A percentile compares a stretch with the other conserved stretches of the same genome.
Conservation (phyloP, 2,888 invertebrate species). For the Nomada flava region DNA sequence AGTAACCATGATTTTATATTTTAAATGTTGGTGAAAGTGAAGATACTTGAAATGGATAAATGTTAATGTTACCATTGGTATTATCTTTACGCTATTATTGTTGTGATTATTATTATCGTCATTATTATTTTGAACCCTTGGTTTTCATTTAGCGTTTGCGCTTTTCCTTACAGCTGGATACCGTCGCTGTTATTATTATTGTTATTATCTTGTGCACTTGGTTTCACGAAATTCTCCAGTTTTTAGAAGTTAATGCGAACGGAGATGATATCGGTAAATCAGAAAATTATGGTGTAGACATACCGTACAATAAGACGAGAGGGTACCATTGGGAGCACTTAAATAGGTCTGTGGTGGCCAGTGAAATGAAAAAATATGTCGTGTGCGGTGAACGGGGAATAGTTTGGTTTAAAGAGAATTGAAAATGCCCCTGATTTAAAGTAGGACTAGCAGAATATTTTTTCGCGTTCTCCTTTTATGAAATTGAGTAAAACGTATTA, state of each 20-base stretch:
- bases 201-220: not conserved
- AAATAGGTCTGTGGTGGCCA: constrained; percentile 9
- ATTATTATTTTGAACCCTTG: too few relatives aligned
- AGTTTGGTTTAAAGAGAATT: not conserved
- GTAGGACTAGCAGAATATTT: too few relatives aligned
- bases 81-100: too few relatives aligned
- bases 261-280: not conserved
- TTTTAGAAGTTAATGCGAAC: not conserved
- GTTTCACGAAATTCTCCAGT: not conserved
- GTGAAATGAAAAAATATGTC: constrained; percentile 10
- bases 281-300: constrained; percentile 7
- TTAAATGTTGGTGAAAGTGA: not conserved
- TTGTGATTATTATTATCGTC: too few relatives aligned
- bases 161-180: not conserved
- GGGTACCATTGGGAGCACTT: constrained; percentile 34
- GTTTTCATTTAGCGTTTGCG: too few relatives aligned
- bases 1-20: not conserved
- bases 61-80: too few relatives aligned
- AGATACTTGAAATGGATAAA: not conserved
- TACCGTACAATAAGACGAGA: not conserved
- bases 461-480: too few relatives aligned
- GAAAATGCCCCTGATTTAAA: not conserved
- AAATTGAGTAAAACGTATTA: too few relatives aligned
- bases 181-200: too few relatives aligned
- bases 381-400: not conserved